A percentile compares a stretch with the other conserved stretches of the same genome.
Conservation (phyloP, 2,888 invertebrate genomes). For the Blera fallax region DNA sequence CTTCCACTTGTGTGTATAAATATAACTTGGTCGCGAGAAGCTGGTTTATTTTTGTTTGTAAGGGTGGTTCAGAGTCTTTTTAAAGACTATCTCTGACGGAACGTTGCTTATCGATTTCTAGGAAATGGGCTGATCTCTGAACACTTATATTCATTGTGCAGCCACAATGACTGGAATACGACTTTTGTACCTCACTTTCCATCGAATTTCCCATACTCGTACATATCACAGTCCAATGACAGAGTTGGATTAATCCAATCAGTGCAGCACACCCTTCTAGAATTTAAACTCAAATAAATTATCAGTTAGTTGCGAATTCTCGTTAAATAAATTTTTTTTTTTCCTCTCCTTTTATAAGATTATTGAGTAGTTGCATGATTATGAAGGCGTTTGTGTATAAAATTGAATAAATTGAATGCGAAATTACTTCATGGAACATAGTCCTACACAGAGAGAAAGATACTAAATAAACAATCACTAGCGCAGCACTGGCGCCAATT, state of each 20-base stretch:
- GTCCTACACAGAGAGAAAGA: not conserved
- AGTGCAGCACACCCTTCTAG: not conserved
- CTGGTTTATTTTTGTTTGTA: too few relatives aligned
- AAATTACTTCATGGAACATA: not conserved
- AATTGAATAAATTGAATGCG: not conserved
- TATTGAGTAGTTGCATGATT: not conserved
- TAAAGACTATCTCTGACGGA: not conserved
- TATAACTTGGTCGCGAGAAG: too few relatives aligned
- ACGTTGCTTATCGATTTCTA: not conserved
- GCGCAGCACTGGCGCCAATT: not conserved
- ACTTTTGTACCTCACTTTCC: not conserved
- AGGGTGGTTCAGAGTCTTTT: too few relatives aligned
- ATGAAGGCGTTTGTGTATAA: not conserved
- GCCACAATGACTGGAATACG: not conserved
- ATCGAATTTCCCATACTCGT: not conserved
- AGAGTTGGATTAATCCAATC: not conserved
- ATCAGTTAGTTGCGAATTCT: too few relatives aligned
- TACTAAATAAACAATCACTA: not conserved
- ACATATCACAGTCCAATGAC: not conserved
- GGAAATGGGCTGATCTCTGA: too few relatives aligned
- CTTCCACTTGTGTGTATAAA: too few relatives aligned
- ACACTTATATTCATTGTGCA: too few relatives aligned
- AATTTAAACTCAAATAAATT: constrained; percentile 2
- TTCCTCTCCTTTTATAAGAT: too few relatives aligned
- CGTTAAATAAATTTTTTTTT: not conserved